These are phyloP conservation scores for Belonocnema kinseyi DNA, from an alignment of 1,140 invertebrate genomes.

Conservation along the genomic window DNA sequence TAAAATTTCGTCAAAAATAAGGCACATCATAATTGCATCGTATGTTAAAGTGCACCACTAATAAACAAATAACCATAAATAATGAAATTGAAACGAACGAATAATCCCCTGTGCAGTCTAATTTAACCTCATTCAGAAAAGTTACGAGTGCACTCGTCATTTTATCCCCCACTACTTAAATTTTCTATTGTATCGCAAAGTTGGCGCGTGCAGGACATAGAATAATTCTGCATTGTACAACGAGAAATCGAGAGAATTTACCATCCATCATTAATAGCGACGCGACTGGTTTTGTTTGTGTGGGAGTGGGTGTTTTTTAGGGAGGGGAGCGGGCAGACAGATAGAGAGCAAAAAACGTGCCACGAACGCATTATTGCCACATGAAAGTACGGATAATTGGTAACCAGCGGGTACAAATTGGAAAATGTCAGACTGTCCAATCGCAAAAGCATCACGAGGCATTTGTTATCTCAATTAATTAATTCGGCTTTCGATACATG, in stretches of 20 bases:
- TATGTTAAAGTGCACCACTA: too few relatives aligned
- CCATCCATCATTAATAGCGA: constrained; percentile 22
- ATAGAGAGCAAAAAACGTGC: constrained; percentile 34
- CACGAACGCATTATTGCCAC: constrained; percentile 35
- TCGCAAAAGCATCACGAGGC: constrained; percentile 22
- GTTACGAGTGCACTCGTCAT: constrained; percentile 22
- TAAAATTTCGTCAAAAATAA: too few relatives aligned
- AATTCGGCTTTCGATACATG: constrained; percentile 40
- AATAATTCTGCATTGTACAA: constrained; percentile 20
- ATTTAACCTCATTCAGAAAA: constrained; percentile 28
- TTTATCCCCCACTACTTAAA: background rate
- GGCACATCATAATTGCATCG: too few relatives aligned
- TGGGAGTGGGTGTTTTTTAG: background rate
- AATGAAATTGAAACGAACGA: constrained; percentile 23
- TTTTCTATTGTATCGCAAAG: constrained; percentile 12
- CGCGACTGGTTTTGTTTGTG: background rate
- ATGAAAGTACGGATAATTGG: constrained; percentile 36
- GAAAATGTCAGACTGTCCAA: constrained; percentile 28
- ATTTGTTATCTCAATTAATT: constrained; percentile 41
- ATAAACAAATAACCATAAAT: too few relatives aligned
- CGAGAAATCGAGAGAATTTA: constrained; percentile 31
- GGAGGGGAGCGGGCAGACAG: background rate
- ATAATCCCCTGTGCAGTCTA: constrained; percentile 3
- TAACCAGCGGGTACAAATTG: constrained; percentile 37
- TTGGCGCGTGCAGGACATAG: constrained; percentile 24